Percentiles rank a stretch among this genome's conserved stretches.
phyloP scores from a whole-genome alignment of 2,113 vertebrate species.

The Gnathonemus longibarbis region DNA sequence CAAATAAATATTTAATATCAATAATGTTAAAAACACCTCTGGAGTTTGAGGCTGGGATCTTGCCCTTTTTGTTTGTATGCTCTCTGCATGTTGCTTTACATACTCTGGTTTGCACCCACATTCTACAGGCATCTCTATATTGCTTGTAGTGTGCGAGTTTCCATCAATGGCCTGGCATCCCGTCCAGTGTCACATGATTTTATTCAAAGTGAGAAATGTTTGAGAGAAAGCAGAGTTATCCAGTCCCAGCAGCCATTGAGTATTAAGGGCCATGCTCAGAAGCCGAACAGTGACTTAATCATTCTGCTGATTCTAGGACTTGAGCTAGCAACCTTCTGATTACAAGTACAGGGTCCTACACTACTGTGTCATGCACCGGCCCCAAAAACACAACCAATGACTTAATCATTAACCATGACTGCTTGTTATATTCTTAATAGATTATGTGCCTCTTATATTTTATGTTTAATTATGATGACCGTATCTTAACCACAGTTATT shows the following conservation, averaged over 20 bases:
- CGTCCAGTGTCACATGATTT: background rate
- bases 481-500: background rate
- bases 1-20: background rate
- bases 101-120: background rate
- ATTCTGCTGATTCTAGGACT: background rate
- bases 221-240: background rate
- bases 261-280: background rate
- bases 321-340: background rate
- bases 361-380: background rate
- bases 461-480: background rate
- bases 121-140: background rate
- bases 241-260: background rate
- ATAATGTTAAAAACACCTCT: background rate
- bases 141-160: background rate
- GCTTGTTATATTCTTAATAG: background rate
- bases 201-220: background rate
- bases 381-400: background rate
- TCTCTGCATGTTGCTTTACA: background rate
- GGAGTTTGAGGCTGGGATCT: background rate
- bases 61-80: background rate
- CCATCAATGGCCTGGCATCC: background rate
- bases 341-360: background rate
- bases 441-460: background rate
- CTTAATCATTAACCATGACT: background rate
- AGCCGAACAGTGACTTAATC: background rate